These are phyloP conservation scores for Oostethus manadensis DNA, from an alignment of 2,113 vertebrate species.

Conservation along the genomic window DNA sequence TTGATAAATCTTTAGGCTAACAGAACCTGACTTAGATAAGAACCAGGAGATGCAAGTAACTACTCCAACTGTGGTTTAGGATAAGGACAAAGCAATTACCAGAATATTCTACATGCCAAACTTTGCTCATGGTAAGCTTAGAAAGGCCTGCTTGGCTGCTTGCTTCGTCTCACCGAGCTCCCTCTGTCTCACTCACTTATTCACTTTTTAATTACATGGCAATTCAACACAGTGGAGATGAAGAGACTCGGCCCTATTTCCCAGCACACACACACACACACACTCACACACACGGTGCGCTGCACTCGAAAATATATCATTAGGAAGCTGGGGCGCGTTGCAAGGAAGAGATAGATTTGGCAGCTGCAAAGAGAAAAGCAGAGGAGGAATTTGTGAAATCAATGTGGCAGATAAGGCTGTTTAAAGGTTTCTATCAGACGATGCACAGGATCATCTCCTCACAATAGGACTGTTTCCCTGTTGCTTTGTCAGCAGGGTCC, in stretches of 20 bases:
- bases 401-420: constrained; percentile 50
- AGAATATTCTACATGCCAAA: constrained; percentile 36
- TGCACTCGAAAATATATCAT: constrained; percentile 36
- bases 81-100: not conserved
- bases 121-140: constrained; percentile 18
- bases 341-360: constrained; percentile 9
- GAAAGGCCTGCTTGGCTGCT: not conserved
- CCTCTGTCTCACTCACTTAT: constrained; percentile 11
- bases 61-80: not conserved
- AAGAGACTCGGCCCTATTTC: constrained; percentile 34
- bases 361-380: constrained; percentile 15
- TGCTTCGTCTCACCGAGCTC: constrained; percentile 7
- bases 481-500: constrained; percentile 71
- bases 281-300: not conserved
- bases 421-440: constrained; percentile 64
- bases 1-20: too few relatives aligned
- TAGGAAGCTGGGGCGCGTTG: constrained; percentile 9
- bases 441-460: constrained; percentile 64
- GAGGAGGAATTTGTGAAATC: constrained; percentile 40
- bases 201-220: constrained; percentile 66
- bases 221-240: constrained; percentile 42
- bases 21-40: too few relatives aligned
- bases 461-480: constrained; percentile 51
- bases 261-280: constrained; percentile 1
- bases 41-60: not conserved